Percentiles rank a stretch among this genome's conserved stretches.
These are phyloP conservation scores for Metalampra italica DNA, from an alignment of 2,888 invertebrate species.

Conservation along the genomic window DNA sequence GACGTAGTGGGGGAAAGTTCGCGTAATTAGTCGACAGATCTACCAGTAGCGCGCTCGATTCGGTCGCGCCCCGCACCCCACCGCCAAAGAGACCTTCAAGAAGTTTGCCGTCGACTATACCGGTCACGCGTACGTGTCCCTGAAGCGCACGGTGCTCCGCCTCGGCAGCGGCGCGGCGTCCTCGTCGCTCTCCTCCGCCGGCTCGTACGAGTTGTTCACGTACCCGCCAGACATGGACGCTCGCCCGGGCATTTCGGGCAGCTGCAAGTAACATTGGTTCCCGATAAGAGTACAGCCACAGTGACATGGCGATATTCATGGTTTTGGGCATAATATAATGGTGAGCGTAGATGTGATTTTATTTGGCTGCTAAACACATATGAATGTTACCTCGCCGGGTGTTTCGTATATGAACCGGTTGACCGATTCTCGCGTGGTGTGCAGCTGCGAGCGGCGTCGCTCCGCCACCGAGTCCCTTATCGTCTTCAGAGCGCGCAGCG, in stretches of 20 bases:
- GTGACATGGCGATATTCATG: too few relatives aligned
- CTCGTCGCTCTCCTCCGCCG: constrained; percentile 79
- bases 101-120: too few relatives aligned
- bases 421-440: constrained; percentile 32
- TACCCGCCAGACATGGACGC: neutral
- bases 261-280: constrained; percentile 34
- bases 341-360: too few relatives aligned
- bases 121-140: constrained; percentile 9
- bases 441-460: constrained; percentile 81
- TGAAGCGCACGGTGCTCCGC: constrained; percentile 56
- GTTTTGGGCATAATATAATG: too few relatives aligned
- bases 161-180: constrained; percentile 76
- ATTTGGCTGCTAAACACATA: too few relatives aligned
- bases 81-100: too few relatives aligned
- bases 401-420: constrained; percentile 41
- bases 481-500: constrained; percentile 89
- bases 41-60: too few relatives aligned
- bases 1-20: too few relatives aligned
- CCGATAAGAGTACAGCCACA: too few relatives aligned
- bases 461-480: constrained; percentile 87
- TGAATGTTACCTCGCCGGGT: constrained; percentile 27
- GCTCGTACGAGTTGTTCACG: constrained; percentile 86
- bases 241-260: constrained; percentile 44
- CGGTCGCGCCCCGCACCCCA: too few relatives aligned
- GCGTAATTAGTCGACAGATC: too few relatives aligned